Base-by-base conservation (phyloP, 2,888 invertebrate genomes). In the Ormyrus thymus region DNA sequence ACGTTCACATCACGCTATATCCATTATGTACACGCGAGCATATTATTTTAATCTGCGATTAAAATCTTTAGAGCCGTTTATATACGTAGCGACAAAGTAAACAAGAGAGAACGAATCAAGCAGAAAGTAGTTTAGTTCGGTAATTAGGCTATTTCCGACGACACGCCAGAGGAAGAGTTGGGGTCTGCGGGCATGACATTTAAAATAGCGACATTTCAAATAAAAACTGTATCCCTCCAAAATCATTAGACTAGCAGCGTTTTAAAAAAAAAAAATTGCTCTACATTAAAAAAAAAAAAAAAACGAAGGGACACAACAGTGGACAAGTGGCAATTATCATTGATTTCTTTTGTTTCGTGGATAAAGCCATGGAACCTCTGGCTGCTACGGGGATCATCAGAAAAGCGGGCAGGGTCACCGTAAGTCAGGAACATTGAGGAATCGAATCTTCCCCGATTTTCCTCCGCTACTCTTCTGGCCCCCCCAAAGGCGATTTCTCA, bases 371-470 rank as follows among this genome's bases (percentile, higher is more conserved):
- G 86, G 90, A 89, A 86, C 89, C 90, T 84, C 89, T 90, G 86
- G 90, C 90, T 85, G 90, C 90, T 83, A 89, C 89, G 83, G 90
- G 90, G 83, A 86, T 88, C 87, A 90, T 90, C 89, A 85, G 90
- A 85, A 90, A 90, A 87, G 86, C 87, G 84, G 86, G 85, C 85
- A 86, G 85, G 85, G 83, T 88, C 86, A 85, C 83, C 86, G 85
- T 86, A 85, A 85, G 86, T 83, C 85, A 79, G 81, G 86, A 84
- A 81, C 83, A 86, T 81, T 78, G 73, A 86, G 84, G 85, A 86
- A 84, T 71, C 86, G 85, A 86, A 85, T 86, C 29, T 87, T 84
- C 85, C 79, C 82, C 64, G 71, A 78, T 81, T 75, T 78, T 70
- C 76, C 70, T 79, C 78, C 76, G 76, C 80, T 79, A 76, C 80